Evolutionary conservation across 1,140 invertebrate genomes (phyloP).

Genomic region (Ridgeia piscesae): DNA sequence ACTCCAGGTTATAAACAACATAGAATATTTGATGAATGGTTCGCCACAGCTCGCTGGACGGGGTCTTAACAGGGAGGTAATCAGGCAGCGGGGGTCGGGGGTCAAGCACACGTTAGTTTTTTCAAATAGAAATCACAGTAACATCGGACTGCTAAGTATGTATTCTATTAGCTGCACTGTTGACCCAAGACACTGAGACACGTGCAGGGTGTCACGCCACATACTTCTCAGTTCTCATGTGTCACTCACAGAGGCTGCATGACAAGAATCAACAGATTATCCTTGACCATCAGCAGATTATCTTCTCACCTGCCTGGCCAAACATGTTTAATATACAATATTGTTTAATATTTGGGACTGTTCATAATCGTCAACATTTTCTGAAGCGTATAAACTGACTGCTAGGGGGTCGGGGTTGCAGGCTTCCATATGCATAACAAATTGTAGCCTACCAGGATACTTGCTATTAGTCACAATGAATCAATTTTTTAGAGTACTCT

Average conservation of each 20-base stretch:
- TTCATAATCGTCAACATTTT: no score
- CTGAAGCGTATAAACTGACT: no score
- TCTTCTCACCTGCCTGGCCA: no score
- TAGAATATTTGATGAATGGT: not conserved
- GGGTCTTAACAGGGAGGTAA: not conserved
- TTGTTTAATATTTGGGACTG: no score
- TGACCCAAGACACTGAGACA: not conserved
- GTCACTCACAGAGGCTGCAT: not conserved
- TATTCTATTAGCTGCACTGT: not conserved
- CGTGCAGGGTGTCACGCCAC: not conserved
- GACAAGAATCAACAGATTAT: not conserved
- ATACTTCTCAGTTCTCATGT: not conserved
- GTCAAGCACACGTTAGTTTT: not conserved
- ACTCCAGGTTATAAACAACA: not conserved
- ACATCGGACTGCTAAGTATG: not conserved
- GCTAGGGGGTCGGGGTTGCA: no score
- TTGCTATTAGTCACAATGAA: no score
- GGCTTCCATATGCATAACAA: no score
- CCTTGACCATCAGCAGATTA: not conserved
- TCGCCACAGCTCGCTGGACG: not conserved
- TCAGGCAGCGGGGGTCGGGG: not conserved
- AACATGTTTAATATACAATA: no score
- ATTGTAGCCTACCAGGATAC: no score
- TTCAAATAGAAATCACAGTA: not conserved
- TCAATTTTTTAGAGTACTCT: no score